These are phyloP conservation scores for Parapristionchus giblindavisi DNA, from an alignment of 2,888 invertebrate genomes.

Conservation along the genomic window DNA sequence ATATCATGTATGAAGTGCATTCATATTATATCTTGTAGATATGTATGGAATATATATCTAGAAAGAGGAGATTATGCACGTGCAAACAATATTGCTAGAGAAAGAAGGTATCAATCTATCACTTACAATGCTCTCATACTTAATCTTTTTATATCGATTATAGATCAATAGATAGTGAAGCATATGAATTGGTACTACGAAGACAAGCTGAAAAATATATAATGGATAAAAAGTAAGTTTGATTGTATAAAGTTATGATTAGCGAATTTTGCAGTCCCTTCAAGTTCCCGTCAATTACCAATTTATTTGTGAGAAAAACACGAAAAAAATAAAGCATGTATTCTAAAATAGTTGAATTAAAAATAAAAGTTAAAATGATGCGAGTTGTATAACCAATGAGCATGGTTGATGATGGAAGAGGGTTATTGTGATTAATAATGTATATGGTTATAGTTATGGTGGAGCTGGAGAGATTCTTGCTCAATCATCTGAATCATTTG, in stretches of 20 bases:
- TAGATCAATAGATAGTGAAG: constrained; percentile 54
- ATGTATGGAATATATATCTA: constrained; percentile 65
- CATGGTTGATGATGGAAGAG: background rate
- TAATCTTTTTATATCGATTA: too few species aligned
- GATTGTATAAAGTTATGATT: too few species aligned
- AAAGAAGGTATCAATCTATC: too few species aligned
- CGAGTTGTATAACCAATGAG: background rate
- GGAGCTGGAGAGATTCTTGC: constrained; percentile 83
- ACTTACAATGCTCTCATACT: too few species aligned
- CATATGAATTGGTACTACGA: constrained; percentile 62
- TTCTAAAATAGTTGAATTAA: too few species aligned
- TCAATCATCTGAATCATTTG: constrained; percentile 89
- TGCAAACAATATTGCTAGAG: constrained; percentile 53
- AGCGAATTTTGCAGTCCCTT: too few species aligned
- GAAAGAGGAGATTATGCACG: constrained; percentile 61
- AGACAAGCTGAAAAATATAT: constrained; percentile 66
- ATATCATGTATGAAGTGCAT: background rate
- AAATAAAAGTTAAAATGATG: too few species aligned
- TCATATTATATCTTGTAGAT: constrained; percentile 43
- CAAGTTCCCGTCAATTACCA: too few species aligned
- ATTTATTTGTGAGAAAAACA: too few species aligned
- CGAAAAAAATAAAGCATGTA: too few species aligned
- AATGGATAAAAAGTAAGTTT: constrained; percentile 61
- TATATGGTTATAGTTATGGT: constrained; percentile 61
- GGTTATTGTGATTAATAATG: too few species aligned